Base-by-base conservation (phyloP, 2,113 vertebrate genomes). In the Piaya cayana region DNA sequence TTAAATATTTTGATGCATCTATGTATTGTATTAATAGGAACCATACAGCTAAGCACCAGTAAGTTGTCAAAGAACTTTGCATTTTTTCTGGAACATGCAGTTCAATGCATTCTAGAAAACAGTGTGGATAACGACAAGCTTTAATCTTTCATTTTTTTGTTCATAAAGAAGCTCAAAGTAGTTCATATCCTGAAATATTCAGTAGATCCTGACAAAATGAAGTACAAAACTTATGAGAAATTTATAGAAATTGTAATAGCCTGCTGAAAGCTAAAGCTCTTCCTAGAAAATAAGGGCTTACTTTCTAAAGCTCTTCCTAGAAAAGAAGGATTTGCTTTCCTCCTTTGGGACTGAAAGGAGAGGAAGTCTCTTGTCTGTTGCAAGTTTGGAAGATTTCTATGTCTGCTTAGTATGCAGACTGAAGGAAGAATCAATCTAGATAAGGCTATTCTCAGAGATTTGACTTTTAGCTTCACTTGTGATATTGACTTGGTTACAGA, bases 381-480 rank as follows among this genome's bases (percentile, higher is more conserved):
- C 21, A 83, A 81, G 27, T 92, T 76, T 72, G 29, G 62, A 92
- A 93, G 58, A 8, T 82, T 45, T 42, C 5, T 47, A 36, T 75
- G 50, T 68, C 75, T 94, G 59, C 83, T 94, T 94, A 85, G 60
- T 22, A 94, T 58, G 52, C 82, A 87, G 30, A 74, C 80, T 86
- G 62, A 88, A 78, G 8, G 34, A 6, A 74, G 23, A 89, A 82
- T 89, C 91, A 92, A 82, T 88, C 63, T 49, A 93, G 74, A 72
- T 68, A 70, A 77, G 36, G 43, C 74, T 92, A 20, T 85, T 94
- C 60, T 71, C 64, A 78, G 32, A 88, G 63, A 90, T 78, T 83
- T 92, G 75, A 87, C 87, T 94, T 92, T 96, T 81, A 90, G 92
- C 62, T 94, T 83, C 39, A 50, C 19, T 82, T 94, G n/a, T 63